Conservation (phyloP, 2,113 vertebrate species). For the Coturnix japonica region DNA sequence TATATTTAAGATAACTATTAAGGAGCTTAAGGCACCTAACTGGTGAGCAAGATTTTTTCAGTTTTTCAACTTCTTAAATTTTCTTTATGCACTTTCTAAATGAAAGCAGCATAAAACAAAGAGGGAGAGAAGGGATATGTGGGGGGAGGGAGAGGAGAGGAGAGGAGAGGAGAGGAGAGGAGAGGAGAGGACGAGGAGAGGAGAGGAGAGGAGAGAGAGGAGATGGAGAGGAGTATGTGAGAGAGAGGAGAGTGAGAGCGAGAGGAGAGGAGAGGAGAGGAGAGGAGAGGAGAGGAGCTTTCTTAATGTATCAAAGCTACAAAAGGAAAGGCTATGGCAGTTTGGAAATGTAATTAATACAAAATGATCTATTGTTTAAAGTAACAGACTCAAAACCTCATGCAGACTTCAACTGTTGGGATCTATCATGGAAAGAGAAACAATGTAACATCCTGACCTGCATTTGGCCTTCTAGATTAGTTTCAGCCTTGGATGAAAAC, state of each 20-base stretch:
- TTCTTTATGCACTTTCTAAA: background rate
- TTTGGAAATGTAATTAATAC: background rate
- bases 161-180: no score
- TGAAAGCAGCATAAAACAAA: constrained; percentile 17
- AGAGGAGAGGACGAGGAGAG: no score
- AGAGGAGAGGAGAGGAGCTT: background rate
- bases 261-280: no score
- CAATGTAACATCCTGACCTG: background rate
- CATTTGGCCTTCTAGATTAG: background rate
- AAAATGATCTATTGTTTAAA: background rate
- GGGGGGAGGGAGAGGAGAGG: no score
- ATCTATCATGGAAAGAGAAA: background rate
- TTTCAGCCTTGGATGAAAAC: background rate
- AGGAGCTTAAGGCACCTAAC: background rate
- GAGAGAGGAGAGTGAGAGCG: no score
- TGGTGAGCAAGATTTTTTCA: background rate
- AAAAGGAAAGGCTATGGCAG: background rate
- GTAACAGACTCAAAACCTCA: background rate
- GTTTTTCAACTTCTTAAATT: background rate
- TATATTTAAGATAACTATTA: background rate
- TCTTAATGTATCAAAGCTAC: background rate
- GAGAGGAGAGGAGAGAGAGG: no score
- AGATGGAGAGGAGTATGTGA: no score
- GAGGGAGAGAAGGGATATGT: background rate
- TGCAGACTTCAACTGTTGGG: background rate